Percentiles rank a stretch among this genome's conserved stretches.
These are phyloP conservation scores for Hassar affinis DNA, from an alignment of 2,113 vertebrate genomes.

Conservation along the genomic window DNA sequence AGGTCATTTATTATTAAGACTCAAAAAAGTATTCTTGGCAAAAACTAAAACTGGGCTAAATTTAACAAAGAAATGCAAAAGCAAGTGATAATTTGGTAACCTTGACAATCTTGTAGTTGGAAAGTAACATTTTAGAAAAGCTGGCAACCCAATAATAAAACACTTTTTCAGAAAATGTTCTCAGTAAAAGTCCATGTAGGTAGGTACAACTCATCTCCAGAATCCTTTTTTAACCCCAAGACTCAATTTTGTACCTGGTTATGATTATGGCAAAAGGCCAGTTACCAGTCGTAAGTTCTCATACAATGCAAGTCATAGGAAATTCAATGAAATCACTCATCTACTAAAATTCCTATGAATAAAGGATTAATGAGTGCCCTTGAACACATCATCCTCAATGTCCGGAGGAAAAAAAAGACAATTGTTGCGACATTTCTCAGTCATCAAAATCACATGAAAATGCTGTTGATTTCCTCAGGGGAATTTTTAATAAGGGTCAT, in stretches of 20 bases:
- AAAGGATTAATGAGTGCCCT: not conserved
- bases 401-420: not conserved
- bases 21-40: no score
- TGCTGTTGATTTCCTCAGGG: not conserved
- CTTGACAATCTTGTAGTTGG: no score
- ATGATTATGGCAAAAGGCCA: not conserved
- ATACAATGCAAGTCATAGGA: not conserved
- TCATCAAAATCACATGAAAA: conserved; percentile 2
- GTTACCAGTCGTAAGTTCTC: not conserved
- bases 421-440: not conserved
- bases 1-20: no score
- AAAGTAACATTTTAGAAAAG: not conserved
- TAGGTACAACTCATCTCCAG: not conserved
- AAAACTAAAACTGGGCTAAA: not conserved
- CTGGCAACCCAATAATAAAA: not conserved
- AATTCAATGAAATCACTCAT: not conserved
- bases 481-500: not conserved
- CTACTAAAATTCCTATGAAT: no score
- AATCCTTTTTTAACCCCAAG: not conserved
- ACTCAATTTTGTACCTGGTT: not conserved
- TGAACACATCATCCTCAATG: not conserved
- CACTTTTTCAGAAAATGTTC: not conserved
- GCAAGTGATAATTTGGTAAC: not conserved
- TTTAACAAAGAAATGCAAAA: not conserved
- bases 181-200: not conserved